Conservation (phyloP, 1,140 invertebrate species). For the Drosophila nebulosa region DNA sequence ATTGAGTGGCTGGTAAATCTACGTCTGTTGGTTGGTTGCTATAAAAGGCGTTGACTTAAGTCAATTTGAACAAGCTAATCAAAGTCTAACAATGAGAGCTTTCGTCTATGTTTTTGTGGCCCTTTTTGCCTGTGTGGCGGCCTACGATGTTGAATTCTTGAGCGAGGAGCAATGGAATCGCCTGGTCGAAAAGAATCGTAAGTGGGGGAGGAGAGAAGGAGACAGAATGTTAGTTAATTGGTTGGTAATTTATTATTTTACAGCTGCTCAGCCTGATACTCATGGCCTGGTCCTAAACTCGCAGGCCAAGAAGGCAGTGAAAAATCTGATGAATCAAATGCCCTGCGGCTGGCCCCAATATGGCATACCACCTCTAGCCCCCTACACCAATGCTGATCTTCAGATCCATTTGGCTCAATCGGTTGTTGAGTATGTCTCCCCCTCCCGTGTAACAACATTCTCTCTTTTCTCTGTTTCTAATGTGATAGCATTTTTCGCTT, state of each 20-base stretch:
- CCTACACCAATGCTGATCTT: constrained; percentile 75
- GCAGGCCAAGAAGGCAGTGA: constrained; percentile 69
- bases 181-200: constrained; percentile 54
- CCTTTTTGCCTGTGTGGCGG: constrained; percentile 58
- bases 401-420: constrained; percentile 56
- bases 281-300: constrained; percentile 66
- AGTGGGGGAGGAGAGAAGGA: constrained; percentile 11
- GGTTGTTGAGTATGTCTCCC: constrained; percentile 65
- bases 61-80: constrained; percentile 29
- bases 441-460: no score
- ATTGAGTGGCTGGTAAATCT: background rate
- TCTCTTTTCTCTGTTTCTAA: background rate
- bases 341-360: constrained; percentile 71
- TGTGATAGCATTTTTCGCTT: background rate
- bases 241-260: background rate
- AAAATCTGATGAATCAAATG: constrained; percentile 53
- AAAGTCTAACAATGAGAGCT: constrained; percentile 54
- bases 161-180: constrained; percentile 63
- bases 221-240: background rate
- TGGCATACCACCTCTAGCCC: constrained; percentile 71
- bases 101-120: constrained; percentile 54
- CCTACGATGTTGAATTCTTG: constrained; percentile 61
- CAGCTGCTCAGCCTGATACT: constrained; percentile 47
- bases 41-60: constrained; percentile 45
- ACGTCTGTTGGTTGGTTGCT: constrained; percentile 14